A percentile compares a stretch with the other conserved stretches of the same genome.
These are phyloP conservation scores for Amphipyra berbera DNA, from an alignment of 2,888 invertebrate species.

Conservation along the genomic window DNA sequence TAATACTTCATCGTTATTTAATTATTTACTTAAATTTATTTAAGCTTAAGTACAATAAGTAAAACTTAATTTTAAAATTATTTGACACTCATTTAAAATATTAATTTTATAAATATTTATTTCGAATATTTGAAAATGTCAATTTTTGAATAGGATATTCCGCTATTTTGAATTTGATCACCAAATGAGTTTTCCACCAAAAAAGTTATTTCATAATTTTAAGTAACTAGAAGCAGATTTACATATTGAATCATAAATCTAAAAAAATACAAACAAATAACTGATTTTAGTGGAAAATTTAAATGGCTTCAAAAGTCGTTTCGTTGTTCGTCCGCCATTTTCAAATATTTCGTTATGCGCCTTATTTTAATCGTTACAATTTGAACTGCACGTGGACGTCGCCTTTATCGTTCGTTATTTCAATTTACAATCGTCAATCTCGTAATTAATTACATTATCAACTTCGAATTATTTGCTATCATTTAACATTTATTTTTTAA, in stretches of 20 bases:
- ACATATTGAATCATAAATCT: too few species aligned
- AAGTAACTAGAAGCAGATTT: too few species aligned
- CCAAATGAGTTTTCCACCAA: background rate
- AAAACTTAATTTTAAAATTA: constrained; percentile 47
- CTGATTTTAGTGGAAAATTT: too few species aligned
- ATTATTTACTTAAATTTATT: constrained; percentile 46
- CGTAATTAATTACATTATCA: constrained; percentile 1
- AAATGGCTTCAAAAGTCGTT: too few species aligned
- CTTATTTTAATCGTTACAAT: constrained; percentile 40
- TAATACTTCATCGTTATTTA: constrained; percentile 54
- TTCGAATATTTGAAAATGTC: constrained; percentile 49
- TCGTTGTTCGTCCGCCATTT: constrained; percentile 28
- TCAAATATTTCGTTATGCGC: constrained; percentile 46
- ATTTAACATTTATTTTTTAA: constrained; percentile 26
- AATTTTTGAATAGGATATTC: background rate
- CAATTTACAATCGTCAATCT: constrained; percentile 8
- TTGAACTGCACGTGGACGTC: constrained; percentile 43
- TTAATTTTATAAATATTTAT: constrained; percentile 31
- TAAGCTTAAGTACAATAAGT: constrained; percentile 40
- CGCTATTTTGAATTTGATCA: background rate
- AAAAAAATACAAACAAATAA: too few species aligned
- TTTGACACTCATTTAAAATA: constrained; percentile 59
- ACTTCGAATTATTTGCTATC: constrained; percentile 1
- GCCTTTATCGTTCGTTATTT: constrained; percentile 50
- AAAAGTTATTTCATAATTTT: background rate